A percentile compares a stretch with the other conserved stretches of the same genome.
These are phyloP conservation scores for Triplophysa siluroides DNA, from an alignment of 2,113 vertebrate species.

Conservation along the genomic window DNA sequence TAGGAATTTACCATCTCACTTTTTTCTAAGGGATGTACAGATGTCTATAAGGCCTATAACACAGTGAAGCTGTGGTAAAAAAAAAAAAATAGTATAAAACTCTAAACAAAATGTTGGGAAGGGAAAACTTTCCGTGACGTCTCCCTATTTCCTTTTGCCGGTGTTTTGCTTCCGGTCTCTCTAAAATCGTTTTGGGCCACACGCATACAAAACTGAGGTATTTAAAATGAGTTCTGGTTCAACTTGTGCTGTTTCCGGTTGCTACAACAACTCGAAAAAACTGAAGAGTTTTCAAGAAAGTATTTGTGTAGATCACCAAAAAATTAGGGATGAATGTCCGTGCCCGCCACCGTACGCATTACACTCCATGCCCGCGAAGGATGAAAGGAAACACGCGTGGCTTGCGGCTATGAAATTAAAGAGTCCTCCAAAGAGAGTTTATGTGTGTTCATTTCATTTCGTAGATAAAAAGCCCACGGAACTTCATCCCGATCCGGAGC, in stretches of 20 bases:
- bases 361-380: slow-evolving; percentile 17
- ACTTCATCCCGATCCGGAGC: slow-evolving; percentile 22
- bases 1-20: too few species aligned
- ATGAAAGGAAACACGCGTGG: slow-evolving; percentile 27
- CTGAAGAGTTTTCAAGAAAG: slow-evolving; percentile 2
- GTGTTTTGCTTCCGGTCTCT: slow-evolving; percentile 32
- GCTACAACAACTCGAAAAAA: slow-evolving; percentile 22
- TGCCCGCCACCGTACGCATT: background rate
- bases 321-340: background rate
- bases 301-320: slow-evolving; percentile 8
- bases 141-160: slow-evolving; percentile 26
- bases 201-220: background rate
- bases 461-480: slow-evolving; percentile 32
- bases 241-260: slow-evolving; percentile 34
- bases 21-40: too few species aligned
- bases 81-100: too few species aligned
- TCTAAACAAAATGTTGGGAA: background rate
- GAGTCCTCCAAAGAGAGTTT: slow-evolving; percentile 37
- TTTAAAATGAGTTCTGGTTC: slow-evolving; percentile 34
- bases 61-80: too few species aligned
- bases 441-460: slow-evolving; percentile 33
- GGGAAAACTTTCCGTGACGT: background rate
- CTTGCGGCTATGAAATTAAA: slow-evolving; percentile 12
- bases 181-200: background rate
- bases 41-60: too few species aligned